Conservation (phyloP, 2,797 vertebrate species). For the Acanthopagrus latus region DNA sequence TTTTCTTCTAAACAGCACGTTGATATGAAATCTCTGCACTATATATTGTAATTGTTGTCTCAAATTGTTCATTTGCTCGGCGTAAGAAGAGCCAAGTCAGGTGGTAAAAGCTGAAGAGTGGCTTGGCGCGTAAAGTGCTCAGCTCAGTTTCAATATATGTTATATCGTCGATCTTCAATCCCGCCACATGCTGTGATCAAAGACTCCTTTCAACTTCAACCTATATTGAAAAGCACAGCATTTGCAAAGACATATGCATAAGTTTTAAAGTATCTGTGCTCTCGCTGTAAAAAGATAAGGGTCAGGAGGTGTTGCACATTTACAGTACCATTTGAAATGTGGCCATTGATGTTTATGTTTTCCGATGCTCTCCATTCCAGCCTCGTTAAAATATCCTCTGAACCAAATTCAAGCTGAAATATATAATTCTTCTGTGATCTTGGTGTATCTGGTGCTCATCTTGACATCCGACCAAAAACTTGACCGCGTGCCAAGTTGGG, state of each 20-base stretch:
- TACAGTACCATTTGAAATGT: slow-evolving; percentile 4
- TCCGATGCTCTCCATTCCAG: background rate
- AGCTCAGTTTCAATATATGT: slow-evolving; percentile 64
- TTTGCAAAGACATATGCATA: slow-evolving; percentile 50
- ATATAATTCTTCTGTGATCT: slow-evolving; percentile 51
- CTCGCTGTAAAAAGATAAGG: slow-evolving; percentile 28
- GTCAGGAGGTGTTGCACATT: slow-evolving; percentile 28
- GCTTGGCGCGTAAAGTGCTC: slow-evolving; percentile 29
- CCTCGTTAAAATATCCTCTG: slow-evolving; percentile 34
- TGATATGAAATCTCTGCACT: slow-evolving; percentile 17
- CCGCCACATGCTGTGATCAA: slow-evolving; percentile 69
- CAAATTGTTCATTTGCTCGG: slow-evolving; percentile 27
- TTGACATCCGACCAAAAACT: slow-evolving; percentile 61
- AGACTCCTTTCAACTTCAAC: slow-evolving; percentile 66
- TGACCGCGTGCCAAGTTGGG: slow-evolving; percentile 72
- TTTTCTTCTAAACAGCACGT: slow-evolving; percentile 50
- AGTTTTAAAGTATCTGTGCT: slow-evolving; percentile 38
- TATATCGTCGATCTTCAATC: slow-evolving; percentile 51
- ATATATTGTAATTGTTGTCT: slow-evolving; percentile 23
- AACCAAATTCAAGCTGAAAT: slow-evolving; percentile 43
- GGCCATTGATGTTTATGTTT: slow-evolving; percentile 34
- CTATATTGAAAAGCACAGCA: slow-evolving; percentile 47
- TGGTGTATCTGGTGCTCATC: slow-evolving; percentile 61
- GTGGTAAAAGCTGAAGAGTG: slow-evolving; percentile 16
- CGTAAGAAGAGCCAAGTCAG: slow-evolving; percentile 19